Evolutionary conservation across 2,888 invertebrate genomes (phyloP), one percentile per base, ranked within the genome.

Genomic region (Leucozona laternaria): DNA sequence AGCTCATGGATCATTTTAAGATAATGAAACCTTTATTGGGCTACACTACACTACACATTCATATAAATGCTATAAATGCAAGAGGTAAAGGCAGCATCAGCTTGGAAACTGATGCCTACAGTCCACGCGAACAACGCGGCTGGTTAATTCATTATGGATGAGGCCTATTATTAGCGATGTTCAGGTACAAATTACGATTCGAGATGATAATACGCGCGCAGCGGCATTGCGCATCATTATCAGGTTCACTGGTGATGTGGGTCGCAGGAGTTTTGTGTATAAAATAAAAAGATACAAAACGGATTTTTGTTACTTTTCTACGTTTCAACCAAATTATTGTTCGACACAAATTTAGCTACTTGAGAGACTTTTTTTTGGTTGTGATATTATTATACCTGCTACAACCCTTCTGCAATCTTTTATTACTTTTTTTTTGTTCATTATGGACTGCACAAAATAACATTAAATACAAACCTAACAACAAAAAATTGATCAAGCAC

Each of bases 241-340:
- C 86, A 79, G 86, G 86, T 86, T 86, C 86, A 86, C 78, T 86
- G 82, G 37, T 48, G 73, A 86, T 86, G 86, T 86, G 86, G 86
- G 86, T 82, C 82, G 86, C 68, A 48, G 57, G 64, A n/a, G 62
- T 73, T 73, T 53, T 28, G 37, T 58, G 25, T 8, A n/a, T n/a
- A n/a, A 43, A 10, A 11, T 13, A 6, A 62, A 66, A 58, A 37
- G 20, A 40, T 37, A 72, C 55, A 71, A 57, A 20, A 58, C 20
- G 11, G 73, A 79, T 62, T 76, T 53, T 71, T 34, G 20, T 60
- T 37, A 22, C 20, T 22, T 60, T 40, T 34, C 11, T 77, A 17
- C 31, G 58, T 71, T 79, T 78, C 17, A 48, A 31, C 53, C 4
- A 81, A 81, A 86, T 86, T 75, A n/a, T n/a, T 60, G 78, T 81